A percentile compares a stretch with the other conserved stretches of the same genome.
Evolutionary conservation across 1,140 invertebrate genomes (phyloP).

Genomic region (Orchesella cincta): DNA sequence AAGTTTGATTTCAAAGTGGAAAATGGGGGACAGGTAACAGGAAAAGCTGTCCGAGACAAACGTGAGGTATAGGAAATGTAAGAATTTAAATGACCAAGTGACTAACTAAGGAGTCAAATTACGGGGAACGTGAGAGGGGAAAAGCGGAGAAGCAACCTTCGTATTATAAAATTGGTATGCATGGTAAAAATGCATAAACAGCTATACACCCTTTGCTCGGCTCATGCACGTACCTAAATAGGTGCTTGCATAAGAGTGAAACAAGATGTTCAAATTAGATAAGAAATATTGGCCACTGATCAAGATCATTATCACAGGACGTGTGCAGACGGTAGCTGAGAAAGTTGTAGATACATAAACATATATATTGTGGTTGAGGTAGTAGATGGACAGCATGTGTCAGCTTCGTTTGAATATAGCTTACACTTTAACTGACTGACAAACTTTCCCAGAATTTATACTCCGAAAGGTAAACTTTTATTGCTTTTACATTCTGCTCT

Average conservation of each 20-base stretch:
- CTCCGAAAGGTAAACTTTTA: background rate
- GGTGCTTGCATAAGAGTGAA: background rate
- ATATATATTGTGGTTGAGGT: background rate
- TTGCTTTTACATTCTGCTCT: background rate
- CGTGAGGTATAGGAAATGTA: background rate
- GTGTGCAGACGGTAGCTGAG: background rate
- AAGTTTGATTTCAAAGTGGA: background rate
- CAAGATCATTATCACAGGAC: background rate
- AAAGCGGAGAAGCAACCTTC: background rate
- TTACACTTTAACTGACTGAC: background rate
- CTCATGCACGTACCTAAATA: background rate
- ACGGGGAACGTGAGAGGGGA: no score
- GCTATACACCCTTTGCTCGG: background rate
- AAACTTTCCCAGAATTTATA: background rate
- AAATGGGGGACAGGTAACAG: background rate
- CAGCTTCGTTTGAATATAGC: background rate
- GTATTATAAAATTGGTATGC: background rate
- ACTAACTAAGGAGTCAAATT: no score
- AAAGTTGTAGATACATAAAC: background rate
- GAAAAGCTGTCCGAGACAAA: background rate
- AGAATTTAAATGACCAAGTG: background rate
- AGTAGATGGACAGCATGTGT: background rate
- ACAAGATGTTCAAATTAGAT: background rate
- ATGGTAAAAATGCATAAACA: background rate
- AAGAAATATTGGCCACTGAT: slow-evolving; percentile 14